These are phyloP conservation scores for Enoplosus armatus DNA, from an alignment of 2,797 vertebrate genomes.

Conservation along the genomic window DNA sequence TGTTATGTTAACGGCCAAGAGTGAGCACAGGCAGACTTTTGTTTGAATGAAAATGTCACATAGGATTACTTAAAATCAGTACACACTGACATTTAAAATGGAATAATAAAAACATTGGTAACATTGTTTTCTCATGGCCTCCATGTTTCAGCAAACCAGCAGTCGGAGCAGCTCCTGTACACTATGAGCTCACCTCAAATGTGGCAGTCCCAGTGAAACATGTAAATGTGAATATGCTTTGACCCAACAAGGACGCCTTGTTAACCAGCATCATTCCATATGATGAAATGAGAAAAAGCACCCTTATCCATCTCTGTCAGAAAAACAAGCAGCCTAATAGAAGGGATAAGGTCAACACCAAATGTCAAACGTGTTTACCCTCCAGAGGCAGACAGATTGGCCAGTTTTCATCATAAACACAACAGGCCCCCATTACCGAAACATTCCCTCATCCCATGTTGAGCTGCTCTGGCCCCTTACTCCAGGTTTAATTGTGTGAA, in stretches of 20 bases:
- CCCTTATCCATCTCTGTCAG: constrained; percentile 77
- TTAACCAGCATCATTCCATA: constrained; percentile 75
- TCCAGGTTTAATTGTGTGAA: constrained; percentile 60
- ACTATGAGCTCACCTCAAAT: constrained; percentile 38
- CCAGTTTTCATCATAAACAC: constrained; percentile 78
- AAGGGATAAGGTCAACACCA: constrained; percentile 83
- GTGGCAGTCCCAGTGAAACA: constrained; percentile 54
- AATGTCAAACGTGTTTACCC: constrained; percentile 87
- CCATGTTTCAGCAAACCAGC: constrained; percentile 6
- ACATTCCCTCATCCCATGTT: constrained; percentile 37
- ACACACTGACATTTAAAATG: not conserved
- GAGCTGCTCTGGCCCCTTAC: constrained; percentile 11
- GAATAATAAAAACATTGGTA: not conserved
- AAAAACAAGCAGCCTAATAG: constrained; percentile 77
- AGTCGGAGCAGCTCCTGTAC: constrained; percentile 12
- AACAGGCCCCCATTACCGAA: constrained; percentile 69
- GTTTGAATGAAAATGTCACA: not conserved
- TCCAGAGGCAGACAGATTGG: constrained; percentile 78
- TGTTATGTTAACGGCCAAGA: not conserved
- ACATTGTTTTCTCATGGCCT: not conserved
- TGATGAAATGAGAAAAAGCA: constrained; percentile 72
- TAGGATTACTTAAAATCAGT: not conserved
- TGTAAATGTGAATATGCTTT: constrained; percentile 62
- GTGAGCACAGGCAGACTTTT: not conserved
- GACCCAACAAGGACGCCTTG: constrained; percentile 76